Percentiles rank a stretch among this genome's conserved stretches.
phyloP scores from a whole-genome alignment of 2,888 invertebrate species.

The Temnothorax rugatulus region DNA sequence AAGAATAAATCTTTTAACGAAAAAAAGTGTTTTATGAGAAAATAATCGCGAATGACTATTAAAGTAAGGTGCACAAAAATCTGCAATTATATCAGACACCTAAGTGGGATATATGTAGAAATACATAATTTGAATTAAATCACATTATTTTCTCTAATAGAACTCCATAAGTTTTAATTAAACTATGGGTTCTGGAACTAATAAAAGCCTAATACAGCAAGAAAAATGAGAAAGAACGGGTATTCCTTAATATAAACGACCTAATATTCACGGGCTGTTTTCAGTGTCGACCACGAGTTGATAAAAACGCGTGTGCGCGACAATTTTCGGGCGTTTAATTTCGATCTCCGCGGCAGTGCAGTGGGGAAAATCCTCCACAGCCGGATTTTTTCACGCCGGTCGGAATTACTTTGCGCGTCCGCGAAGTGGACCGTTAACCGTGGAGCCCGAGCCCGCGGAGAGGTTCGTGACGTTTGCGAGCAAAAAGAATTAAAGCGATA shows the following conservation, averaged over 20 bases:
- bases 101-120: neutral
- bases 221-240: neutral
- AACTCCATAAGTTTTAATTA: neutral
- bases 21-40: neutral
- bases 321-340: slow-evolving; percentile 42
- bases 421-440: slow-evolving; percentile 30
- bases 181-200: neutral
- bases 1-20: neutral
- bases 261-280: neutral
- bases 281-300: neutral
- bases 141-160: neutral
- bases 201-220: neutral
- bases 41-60: neutral
- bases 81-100: neutral
- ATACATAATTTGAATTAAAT: neutral
- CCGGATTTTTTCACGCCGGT: slow-evolving; percentile 38
- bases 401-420: slow-evolving; percentile 19
- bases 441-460: neutral
- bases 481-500: slow-evolving; percentile 44
- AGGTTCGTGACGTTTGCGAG: slow-evolving; percentile 23
- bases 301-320: slow-evolving; percentile 21
- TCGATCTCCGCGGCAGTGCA: slow-evolving; percentile 9
- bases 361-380: slow-evolving; percentile 23
- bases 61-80: neutral
- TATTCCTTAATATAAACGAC: neutral